Percentiles rank a stretch among this genome's conserved stretches.
Evolutionary conservation across 2,797 vertebrate species (phyloP).

Genomic region (Chromis chromis): DNA sequence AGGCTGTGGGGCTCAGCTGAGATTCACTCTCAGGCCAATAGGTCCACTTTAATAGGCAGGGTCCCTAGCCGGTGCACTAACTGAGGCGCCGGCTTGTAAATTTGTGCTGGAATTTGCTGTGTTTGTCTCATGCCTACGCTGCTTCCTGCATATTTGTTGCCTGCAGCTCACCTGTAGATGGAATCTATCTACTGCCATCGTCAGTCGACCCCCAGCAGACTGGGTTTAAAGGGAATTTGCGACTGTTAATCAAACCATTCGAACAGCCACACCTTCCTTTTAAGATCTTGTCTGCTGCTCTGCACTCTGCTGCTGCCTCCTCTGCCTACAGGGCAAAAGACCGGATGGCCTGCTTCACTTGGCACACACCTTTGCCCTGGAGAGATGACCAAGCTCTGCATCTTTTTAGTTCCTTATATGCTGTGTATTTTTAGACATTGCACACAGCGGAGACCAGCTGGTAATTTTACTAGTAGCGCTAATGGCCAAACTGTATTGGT

Average conservation of each 20-base stretch:
- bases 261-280: slow-evolving; percentile 91
- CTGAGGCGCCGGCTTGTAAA: background rate
- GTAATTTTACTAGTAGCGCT: slow-evolving; percentile 12
- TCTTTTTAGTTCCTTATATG: slow-evolving; percentile 9
- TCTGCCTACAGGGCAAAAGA: slow-evolving; percentile 37
- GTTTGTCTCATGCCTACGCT: slow-evolving; percentile 10
- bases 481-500: slow-evolving; percentile 7
- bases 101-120: background rate
- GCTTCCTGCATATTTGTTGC: slow-evolving; percentile 7
- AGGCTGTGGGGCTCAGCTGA: slow-evolving; percentile 43
- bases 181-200: background rate
- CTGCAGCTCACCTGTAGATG: slow-evolving; percentile 1
- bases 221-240: slow-evolving; percentile 92
- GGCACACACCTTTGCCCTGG: slow-evolving; percentile 38
- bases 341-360: slow-evolving; percentile 35
- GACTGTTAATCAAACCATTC: slow-evolving; percentile 88
- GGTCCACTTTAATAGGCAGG: slow-evolving; percentile 41
- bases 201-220: slow-evolving; percentile 86
- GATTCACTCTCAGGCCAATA: slow-evolving; percentile 50
- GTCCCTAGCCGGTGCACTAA: slow-evolving; percentile 1
- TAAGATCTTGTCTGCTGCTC: slow-evolving; percentile 91
- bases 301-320: slow-evolving; percentile 68
- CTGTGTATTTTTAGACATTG: slow-evolving; percentile 14
- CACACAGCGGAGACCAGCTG: slow-evolving; percentile 12
- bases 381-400: slow-evolving; percentile 24